Evolutionary conservation across 2,113 vertebrate genomes (phyloP), one percentile per base, ranked within the genome.

Genomic region (Ptychochromis oligacanthus): DNA sequence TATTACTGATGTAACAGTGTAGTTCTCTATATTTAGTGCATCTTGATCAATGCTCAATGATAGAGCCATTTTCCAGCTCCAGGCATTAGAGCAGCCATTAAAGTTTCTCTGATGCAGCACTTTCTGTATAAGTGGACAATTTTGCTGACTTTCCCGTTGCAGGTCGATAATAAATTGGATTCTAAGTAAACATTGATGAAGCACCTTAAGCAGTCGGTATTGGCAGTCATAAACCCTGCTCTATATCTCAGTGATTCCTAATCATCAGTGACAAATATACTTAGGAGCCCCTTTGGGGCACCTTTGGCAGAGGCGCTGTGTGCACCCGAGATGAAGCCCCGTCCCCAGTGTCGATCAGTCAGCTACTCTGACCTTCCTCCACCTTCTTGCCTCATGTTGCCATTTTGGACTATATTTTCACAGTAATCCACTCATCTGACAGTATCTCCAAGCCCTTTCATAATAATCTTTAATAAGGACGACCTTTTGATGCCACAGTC

Each of bases 181-280:
- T 90, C 87, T 90, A 93, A 91, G 91, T 93, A 94, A 94, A 94
- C 91, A 92, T 88, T 93, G 92, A 94, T 90, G 93, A 91, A 93
- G 89, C 85, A 92, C 90, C 90, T 82, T 80, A 86, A 92, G 88
- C 83, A 82, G 87, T 75, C 62, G 14, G 80, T 86, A 90, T 87
- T 88, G 89, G 87, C 91, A 88, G 82, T 89, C 89, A 91, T 88
- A 90, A 88, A 89, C 74, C 90, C 70, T 11, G 31, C 86, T 86
- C 84, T 34, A 62, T 86, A 84, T 84, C 75, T 58, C 28, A 31
- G 83, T 10, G n/a, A 83, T 81, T 89, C 88, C 87, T 92, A 90
- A 92, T 93, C 88, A 89, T 89, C 82, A 36, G 83, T 91, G 89
- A 91, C 88, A 91, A 94, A 91, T 92, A 88, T 81, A 88, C 83